Percentiles rank a stretch among this genome's conserved stretches.
These are phyloP conservation scores for Drosophila tanythrix DNA, from an alignment of 2,888 invertebrate species.

Conservation along the genomic window DNA sequence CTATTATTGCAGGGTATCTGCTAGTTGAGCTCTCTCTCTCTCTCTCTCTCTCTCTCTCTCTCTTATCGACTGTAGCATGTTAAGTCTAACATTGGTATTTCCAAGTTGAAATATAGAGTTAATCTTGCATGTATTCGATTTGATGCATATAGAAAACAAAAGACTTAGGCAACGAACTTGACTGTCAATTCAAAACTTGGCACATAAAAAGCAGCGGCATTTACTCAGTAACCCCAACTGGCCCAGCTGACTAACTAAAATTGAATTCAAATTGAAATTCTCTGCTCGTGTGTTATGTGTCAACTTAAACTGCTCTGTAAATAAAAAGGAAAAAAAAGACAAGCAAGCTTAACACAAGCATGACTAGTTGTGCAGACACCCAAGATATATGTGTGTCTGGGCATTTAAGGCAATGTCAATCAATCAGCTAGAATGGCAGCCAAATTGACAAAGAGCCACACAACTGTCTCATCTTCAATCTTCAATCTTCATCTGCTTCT, in stretches of 20 bases:
- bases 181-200: conserved; percentile 47
- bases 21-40: neutral
- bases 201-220: conserved; percentile 28
- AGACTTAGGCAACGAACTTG: conserved; percentile 78
- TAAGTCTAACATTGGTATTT: neutral
- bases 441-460: conserved; percentile 64
- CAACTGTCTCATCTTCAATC: conserved; percentile 49
- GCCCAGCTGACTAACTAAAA: conserved; percentile 51
- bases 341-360: conserved; percentile 1
- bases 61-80: neutral
- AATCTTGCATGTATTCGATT: neutral
- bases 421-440: conserved; percentile 73
- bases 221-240: conserved; percentile 55
- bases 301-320: conserved; percentile 43
- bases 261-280: conserved; percentile 50
- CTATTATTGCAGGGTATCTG: neutral
- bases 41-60: neutral
- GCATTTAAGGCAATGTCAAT: conserved; percentile 77
- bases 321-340: conserved; percentile 51
- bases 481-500: conserved; percentile 12
- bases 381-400: conserved; percentile 53
- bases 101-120: neutral
- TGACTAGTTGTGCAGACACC: conserved; percentile 11
- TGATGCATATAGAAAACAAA: conserved; percentile 41
- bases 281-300: conserved; percentile 34